Percentiles rank a stretch among this genome's conserved stretches.
phyloP scores from a whole-genome alignment of 2,888 invertebrate genomes.

The Drosophila peninsularis region DNA sequence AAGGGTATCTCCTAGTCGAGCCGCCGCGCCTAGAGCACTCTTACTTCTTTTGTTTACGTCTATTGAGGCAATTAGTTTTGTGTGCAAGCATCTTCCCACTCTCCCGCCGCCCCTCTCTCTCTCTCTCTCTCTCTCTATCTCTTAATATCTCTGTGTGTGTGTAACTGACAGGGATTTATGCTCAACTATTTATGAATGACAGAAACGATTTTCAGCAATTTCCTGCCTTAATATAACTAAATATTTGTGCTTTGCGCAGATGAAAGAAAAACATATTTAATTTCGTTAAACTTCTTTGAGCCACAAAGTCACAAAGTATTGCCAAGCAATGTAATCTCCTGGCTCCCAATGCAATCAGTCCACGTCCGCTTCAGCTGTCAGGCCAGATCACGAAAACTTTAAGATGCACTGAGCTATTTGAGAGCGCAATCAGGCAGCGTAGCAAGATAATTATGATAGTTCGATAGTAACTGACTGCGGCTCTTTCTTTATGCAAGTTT shows the following conservation, averaged over 20 bases:
- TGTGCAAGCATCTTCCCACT: constrained; percentile 25
- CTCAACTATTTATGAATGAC: constrained; percentile 45
- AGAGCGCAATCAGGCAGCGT: too few relatives aligned
- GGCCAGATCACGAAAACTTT: background rate
- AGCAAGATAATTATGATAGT: too few relatives aligned
- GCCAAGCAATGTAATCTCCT: background rate
- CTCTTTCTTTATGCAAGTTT: too few relatives aligned
- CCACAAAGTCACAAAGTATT: background rate
- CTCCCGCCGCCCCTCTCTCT: too few relatives aligned
- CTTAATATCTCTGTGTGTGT: background rate
- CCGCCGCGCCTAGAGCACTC: too few relatives aligned
- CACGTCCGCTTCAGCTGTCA: background rate
- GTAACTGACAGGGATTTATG: constrained; percentile 31
- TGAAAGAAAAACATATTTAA: background rate
- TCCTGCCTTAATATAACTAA: constrained; percentile 25
- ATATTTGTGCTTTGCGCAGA: background rate
- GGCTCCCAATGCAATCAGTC: background rate
- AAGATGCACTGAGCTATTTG: too few relatives aligned
- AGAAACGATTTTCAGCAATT: constrained; percentile 20
- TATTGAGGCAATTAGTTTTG: constrained; percentile 72
- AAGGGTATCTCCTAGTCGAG: too few relatives aligned
- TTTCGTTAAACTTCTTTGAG: background rate
- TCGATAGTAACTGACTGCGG: too few relatives aligned
- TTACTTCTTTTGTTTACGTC: constrained; percentile 59
- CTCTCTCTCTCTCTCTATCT: background rate